These are phyloP conservation scores for Crypturellus undulatus DNA, from an alignment of 2,113 vertebrate species.

Conservation along the genomic window DNA sequence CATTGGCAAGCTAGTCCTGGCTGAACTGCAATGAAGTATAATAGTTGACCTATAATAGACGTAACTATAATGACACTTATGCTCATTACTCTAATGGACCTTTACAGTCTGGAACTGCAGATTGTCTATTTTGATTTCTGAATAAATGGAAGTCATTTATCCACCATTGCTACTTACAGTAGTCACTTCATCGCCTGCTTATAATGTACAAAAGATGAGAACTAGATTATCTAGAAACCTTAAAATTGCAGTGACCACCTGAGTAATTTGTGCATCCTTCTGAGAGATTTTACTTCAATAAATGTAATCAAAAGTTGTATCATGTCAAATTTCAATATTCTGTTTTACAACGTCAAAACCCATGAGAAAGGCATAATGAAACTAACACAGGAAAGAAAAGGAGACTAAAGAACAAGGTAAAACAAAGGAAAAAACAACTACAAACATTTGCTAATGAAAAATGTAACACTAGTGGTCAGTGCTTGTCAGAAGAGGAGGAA, in stretches of 20 bases:
- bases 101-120: not conserved
- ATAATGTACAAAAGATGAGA: not conserved
- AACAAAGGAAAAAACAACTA: conserved; percentile 38
- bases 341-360: conserved; percentile 53
- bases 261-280: not conserved
- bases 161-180: not conserved
- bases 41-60: not conserved
- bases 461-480: conserved; percentile 68
- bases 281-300: not conserved
- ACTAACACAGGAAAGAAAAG: conserved; percentile 62
- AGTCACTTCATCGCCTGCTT: not conserved
- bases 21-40: not conserved
- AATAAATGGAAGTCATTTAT: not conserved
- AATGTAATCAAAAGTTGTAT: not conserved
- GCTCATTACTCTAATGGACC: not conserved
- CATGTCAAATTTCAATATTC: not conserved
- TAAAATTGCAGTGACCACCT: not conserved
- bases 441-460: conserved; percentile 61
- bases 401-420: conserved; percentile 43
- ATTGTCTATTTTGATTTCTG: not conserved
- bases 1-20: not conserved
- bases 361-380: conserved; percentile 70
- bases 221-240: not conserved
- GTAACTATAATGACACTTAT: not conserved
- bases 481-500: conserved; percentile 70